Conservation (phyloP, 2,113 vertebrate species). For the Podocnemis expansa region DNA sequence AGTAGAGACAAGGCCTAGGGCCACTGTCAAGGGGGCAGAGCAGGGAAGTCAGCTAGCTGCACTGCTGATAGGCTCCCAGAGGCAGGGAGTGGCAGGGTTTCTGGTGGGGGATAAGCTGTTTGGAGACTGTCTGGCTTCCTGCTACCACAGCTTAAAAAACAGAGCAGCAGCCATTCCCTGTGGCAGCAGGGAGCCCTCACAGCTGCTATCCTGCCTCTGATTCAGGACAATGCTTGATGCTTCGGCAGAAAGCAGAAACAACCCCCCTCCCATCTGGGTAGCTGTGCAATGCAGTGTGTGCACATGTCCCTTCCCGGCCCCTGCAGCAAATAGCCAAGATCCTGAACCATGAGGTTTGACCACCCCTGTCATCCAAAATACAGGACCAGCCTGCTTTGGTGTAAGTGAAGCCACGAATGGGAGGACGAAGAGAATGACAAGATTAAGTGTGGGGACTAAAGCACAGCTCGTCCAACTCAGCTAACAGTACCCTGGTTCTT, state of each 20-base stretch:
- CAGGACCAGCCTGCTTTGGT: background rate
- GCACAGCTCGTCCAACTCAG: background rate
- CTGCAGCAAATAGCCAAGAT: background rate
- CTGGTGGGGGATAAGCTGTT: background rate
- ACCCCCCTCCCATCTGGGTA: background rate
- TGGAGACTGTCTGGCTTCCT: background rate
- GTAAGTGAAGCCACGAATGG: background rate
- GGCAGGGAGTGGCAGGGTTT: background rate
- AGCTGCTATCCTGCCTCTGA: background rate
- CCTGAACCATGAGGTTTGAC: background rate
- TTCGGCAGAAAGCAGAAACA: background rate
- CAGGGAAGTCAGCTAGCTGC: background rate
- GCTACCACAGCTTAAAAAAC: background rate
- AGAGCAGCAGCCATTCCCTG: background rate
- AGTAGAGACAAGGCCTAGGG: background rate
- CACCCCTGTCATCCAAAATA: background rate
- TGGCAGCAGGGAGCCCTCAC: background rate
- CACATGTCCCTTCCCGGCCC: background rate
- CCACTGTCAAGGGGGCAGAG: background rate
- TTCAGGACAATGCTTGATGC: accelerated
- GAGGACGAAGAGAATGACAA: background rate
- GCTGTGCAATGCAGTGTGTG: background rate
- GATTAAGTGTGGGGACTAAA: background rate
- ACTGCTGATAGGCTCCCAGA: background rate
- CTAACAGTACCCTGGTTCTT: background rate